Evolutionary conservation across 1,140 invertebrate species (phyloP).

Genomic region (Leptinotarsa undecemlineata): DNA sequence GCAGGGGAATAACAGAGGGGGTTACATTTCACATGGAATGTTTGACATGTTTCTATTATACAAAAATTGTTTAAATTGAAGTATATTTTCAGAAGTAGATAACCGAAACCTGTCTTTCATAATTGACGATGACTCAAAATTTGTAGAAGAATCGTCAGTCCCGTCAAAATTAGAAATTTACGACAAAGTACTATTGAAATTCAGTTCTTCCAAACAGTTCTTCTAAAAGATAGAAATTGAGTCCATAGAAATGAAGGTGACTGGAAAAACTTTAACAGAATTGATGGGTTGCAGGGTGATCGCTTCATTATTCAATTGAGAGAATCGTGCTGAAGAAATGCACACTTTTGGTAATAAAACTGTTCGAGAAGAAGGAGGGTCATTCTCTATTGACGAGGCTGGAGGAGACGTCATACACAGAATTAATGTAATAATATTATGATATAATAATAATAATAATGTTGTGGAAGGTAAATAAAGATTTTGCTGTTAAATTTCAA

Average conservation of each 20-base stretch:
- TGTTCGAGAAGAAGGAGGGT: slow-evolving; percentile 46
- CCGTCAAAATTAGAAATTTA: slow-evolving; percentile 36
- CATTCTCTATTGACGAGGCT: slow-evolving; percentile 47
- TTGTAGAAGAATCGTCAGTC: slow-evolving; percentile 20
- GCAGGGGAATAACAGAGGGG: slow-evolving; percentile 49
- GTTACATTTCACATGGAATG: slow-evolving; percentile 64
- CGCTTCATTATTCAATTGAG: slow-evolving; percentile 42
- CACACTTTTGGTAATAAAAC: slow-evolving; percentile 33
- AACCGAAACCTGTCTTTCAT: neutral
- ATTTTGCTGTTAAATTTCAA: slow-evolving; percentile 57
- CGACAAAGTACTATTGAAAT: slow-evolving; percentile 52
- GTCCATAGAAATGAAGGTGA: slow-evolving; percentile 43
- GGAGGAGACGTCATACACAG: slow-evolving; percentile 51
- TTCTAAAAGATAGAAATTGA: slow-evolving; percentile 49
- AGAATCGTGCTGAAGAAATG: slow-evolving; percentile 42
- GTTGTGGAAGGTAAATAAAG: slow-evolving; percentile 63
- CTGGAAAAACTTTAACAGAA: slow-evolving; percentile 41
- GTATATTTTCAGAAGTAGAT: no score
- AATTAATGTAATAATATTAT: no score
- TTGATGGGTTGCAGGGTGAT: slow-evolving; percentile 41
- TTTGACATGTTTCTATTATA: slow-evolving; percentile 56
- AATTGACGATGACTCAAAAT: slow-evolving; percentile 28
- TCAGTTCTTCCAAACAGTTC: slow-evolving; percentile 57
- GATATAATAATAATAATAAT: no score
- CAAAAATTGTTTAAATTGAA: slow-evolving; percentile 12